These are phyloP conservation scores for Ciconia maguari DNA, from an alignment of 2,113 vertebrate species.

Conservation along the genomic window DNA sequence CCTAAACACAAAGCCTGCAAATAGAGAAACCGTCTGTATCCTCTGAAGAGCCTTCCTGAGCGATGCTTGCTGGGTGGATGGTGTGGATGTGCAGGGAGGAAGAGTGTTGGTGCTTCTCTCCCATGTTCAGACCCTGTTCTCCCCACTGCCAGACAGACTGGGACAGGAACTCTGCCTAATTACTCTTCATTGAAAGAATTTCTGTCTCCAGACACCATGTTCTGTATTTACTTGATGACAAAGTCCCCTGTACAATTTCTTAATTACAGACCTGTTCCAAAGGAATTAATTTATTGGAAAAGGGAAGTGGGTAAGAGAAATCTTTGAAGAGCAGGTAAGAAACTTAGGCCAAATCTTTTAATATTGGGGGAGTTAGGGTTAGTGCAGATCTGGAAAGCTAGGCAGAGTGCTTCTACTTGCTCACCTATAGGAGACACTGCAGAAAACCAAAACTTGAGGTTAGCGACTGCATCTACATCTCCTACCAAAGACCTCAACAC, in stretches of 20 bases:
- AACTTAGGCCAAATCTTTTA: neutral
- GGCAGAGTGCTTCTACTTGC: neutral
- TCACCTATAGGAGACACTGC: neutral
- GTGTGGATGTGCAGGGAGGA: neutral
- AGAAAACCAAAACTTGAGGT: neutral
- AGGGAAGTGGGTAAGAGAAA: neutral
- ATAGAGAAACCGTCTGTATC: neutral
- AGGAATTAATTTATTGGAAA: constrained; percentile 29
- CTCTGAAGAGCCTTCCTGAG: neutral
- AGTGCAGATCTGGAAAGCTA: neutral
- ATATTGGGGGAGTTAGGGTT: neutral
- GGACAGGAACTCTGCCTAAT: constrained; percentile 35
- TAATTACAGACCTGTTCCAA: constrained; percentile 67
- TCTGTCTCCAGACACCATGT: constrained; percentile 56
- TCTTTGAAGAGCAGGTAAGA: neutral
- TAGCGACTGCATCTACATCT: neutral
- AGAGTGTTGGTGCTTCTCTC: neutral
- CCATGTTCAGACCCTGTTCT: neutral
- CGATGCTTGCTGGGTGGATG: neutral
- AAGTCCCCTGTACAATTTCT: constrained; percentile 55
- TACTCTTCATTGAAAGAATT: constrained; percentile 65
- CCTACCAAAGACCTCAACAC: neutral
- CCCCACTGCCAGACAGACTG: neutral
- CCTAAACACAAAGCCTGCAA: neutral
- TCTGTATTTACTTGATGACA: constrained; percentile 67